These are phyloP conservation scores for Grallaria varia DNA, from an alignment of 2,113 vertebrate species.

Conservation along the genomic window DNA sequence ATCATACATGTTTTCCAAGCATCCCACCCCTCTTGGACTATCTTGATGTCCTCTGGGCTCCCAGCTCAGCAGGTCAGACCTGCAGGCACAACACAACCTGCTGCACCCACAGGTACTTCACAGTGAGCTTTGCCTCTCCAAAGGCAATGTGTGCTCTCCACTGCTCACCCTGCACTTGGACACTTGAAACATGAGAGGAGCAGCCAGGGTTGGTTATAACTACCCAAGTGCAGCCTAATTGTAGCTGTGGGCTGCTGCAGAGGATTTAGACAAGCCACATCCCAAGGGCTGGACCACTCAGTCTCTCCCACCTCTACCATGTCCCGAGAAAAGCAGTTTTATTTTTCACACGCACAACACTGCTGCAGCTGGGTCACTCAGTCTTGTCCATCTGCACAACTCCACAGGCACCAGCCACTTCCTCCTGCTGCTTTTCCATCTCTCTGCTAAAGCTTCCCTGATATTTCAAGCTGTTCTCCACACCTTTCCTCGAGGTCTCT, in stretches of 20 bases:
- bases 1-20: background rate
- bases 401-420: background rate
- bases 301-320: background rate
- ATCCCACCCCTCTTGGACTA: background rate
- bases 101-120: accelerated
- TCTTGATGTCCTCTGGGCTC: background rate
- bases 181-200: accelerated
- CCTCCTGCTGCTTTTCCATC: background rate
- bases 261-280: background rate
- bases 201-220: background rate
- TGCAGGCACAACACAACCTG: background rate
- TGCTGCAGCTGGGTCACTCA: background rate
- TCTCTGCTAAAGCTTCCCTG: background rate
- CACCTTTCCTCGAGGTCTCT: background rate
- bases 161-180: accelerated
- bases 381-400: background rate
- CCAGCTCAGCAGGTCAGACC: background rate
- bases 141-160: accelerated
- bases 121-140: background rate
- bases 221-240: background rate
- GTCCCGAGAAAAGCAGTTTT: background rate
- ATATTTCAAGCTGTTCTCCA: background rate
- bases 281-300: background rate
- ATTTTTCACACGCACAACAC: background rate
- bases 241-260: background rate